Evolutionary conservation across 2,888 invertebrate species (phyloP).

Genomic region (Cybosia mesomella): DNA sequence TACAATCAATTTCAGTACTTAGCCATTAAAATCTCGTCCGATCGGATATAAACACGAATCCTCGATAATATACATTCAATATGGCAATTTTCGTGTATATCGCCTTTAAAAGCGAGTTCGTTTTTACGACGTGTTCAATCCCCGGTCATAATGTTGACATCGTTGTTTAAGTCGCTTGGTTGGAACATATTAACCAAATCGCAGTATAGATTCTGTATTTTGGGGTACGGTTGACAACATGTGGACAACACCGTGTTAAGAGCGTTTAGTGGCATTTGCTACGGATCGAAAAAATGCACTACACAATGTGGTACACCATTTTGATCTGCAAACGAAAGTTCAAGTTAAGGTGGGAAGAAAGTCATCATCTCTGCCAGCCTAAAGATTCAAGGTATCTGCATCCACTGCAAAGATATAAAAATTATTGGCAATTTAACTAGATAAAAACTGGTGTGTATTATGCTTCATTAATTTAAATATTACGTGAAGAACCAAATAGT

Average conservation of each 20-base stretch:
- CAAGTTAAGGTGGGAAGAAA: too few species aligned
- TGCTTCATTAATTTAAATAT: too few species aligned
- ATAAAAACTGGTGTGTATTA: too few species aligned
- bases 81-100: conserved; percentile 49
- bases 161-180: conserved; percentile 50
- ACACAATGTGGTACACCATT: not conserved
- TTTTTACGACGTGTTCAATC: conserved; percentile 63
- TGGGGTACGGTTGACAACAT: not conserved
- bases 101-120: conserved; percentile 60
- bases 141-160: conserved; percentile 60
- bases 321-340: not conserved
- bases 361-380: too few species aligned
- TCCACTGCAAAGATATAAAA: too few species aligned
- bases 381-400: too few species aligned
- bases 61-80: conserved; percentile 47
- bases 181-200: conserved; percentile 49
- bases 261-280: not conserved
- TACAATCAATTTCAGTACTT: not conserved
- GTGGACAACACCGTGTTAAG: too few species aligned
- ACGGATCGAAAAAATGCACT: not conserved
- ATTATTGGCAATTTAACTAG: too few species aligned
- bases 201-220: conserved; percentile 25
- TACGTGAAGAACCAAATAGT: too few species aligned
- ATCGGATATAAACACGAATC: conserved; percentile 26
- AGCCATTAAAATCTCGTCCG: conserved; percentile 15